phyloP scores from a whole-genome alignment of 1,140 invertebrate genomes.

The Phymorhynchus buccinoides region DNA sequence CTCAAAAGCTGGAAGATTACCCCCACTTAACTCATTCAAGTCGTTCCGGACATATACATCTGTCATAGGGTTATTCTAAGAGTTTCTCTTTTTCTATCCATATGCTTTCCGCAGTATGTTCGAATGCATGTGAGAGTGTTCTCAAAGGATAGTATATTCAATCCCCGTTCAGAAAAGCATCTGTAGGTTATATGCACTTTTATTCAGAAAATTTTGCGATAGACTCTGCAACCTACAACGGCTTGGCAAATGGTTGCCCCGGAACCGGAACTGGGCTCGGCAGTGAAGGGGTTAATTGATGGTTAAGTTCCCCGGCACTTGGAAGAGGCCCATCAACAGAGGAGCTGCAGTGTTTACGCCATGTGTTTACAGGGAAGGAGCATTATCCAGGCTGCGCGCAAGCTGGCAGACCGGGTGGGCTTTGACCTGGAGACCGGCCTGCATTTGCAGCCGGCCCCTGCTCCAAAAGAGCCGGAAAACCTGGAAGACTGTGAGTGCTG shows the following conservation, averaged over 20 bases:
- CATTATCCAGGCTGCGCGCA: constrained; percentile 84
- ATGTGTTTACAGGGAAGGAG: constrained; percentile 77
- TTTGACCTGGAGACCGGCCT: constrained; percentile 76
- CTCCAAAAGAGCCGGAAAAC: constrained; percentile 56
- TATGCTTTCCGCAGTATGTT: no score
- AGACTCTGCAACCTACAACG: no score
- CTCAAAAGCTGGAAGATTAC: neutral
- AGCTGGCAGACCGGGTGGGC: constrained; percentile 82
- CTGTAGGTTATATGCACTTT: no score
- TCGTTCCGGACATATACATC: neutral
- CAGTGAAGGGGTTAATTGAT: neutral
- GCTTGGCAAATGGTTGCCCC: no score
- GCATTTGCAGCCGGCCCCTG: constrained; percentile 66
- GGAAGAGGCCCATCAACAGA: neutral
- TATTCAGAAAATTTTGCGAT: no score
- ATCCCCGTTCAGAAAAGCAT: no score
- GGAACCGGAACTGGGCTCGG: no score
- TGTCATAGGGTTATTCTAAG: no score
- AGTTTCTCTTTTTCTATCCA: no score
- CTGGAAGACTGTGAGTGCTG: constrained; percentile 69
- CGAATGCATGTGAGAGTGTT: no score
- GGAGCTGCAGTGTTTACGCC: constrained; percentile 1
- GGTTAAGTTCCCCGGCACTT: neutral
- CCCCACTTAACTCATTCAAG: neutral
- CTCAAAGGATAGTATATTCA: no score